phyloP scores from a whole-genome alignment of 37 sponge, comb jelly and placozoan species.

The Theonella swinhoei region DNA sequence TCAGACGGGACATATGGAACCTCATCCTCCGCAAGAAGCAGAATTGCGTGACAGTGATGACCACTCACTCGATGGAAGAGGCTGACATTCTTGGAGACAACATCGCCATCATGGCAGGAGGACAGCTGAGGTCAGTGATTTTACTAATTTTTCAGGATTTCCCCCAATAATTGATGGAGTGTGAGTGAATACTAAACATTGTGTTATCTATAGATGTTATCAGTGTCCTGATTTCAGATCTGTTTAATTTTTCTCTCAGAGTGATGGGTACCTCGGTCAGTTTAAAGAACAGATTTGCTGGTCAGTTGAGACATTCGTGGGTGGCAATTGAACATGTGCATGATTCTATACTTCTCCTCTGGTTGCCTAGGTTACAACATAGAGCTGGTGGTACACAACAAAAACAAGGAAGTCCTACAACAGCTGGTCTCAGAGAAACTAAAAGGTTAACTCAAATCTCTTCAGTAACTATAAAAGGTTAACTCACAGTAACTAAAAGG shows the following conservation, averaged over 20 bases:
- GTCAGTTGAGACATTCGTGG: constrained; percentile 4
- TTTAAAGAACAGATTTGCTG: constrained; percentile 84
- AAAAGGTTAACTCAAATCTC: constrained; percentile 35
- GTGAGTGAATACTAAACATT: too few species aligned
- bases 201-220: too few species aligned
- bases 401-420: constrained; percentile 21
- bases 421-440: constrained; percentile 41
- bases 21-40: constrained; percentile 75
- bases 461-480: too few species aligned
- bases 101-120: constrained; percentile 84
- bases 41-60: constrained; percentile 76
- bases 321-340: too few species aligned
- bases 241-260: too few species aligned
- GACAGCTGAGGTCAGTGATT: constrained; percentile 62
- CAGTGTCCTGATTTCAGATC: too few species aligned
- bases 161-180: too few species aligned
- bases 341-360: not conserved
- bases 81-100: constrained; percentile 84
- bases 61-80: constrained; percentile 90
- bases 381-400: constrained; percentile 63
- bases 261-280: constrained; percentile 77
- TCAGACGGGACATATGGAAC: constrained; percentile 86
- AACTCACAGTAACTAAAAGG: too few species aligned
- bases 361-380: constrained; percentile 65
- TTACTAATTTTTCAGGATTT: too few species aligned